phyloP scores from a whole-genome alignment of 1,140 invertebrate species.

The Druon quercuslanigerum region DNA sequence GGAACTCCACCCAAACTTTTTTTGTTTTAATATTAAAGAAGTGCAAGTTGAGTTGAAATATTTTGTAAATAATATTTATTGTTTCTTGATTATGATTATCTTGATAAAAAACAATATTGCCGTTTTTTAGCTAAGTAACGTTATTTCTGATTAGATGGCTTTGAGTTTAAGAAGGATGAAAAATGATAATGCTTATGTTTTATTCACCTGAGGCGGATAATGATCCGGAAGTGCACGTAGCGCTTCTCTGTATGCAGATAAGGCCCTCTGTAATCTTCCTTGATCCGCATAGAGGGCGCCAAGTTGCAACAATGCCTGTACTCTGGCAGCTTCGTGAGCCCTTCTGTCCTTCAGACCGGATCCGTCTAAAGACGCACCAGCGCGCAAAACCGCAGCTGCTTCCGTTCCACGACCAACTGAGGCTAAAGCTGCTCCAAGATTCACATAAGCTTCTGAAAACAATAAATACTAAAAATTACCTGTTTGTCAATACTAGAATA shows the following conservation, averaged over 20 bases:
- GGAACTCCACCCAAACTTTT: no score
- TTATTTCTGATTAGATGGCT: no score
- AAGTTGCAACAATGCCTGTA: conserved; percentile 93
- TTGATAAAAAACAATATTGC: no score
- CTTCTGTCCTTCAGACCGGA: conserved; percentile 90
- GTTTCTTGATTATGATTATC: no score
- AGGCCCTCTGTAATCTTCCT: conserved; percentile 87
- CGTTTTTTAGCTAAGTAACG: no score
- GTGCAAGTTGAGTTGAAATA: no score
- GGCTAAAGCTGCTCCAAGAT: conserved; percentile 91
- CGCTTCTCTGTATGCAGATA: conserved; percentile 93
- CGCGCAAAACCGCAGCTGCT: conserved; percentile 87
- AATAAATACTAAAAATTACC: conserved; percentile 48
- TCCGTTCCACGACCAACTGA: conserved; percentile 88
- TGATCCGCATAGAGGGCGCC: conserved; percentile 93
- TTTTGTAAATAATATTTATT: no score
- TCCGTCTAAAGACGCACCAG: conserved; percentile 90
- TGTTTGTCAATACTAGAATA: no score
- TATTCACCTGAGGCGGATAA: conserved; percentile 87
- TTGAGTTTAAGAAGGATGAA: background rate
- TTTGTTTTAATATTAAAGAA: no score
- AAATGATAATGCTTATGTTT: background rate
- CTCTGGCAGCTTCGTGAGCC: conserved; percentile 91
- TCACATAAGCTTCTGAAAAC: conserved; percentile 94
- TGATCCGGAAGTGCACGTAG: conserved; percentile 86